Evolutionary conservation across 2,113 vertebrate genomes (phyloP).

Genomic region (Gavia stellata): DNA sequence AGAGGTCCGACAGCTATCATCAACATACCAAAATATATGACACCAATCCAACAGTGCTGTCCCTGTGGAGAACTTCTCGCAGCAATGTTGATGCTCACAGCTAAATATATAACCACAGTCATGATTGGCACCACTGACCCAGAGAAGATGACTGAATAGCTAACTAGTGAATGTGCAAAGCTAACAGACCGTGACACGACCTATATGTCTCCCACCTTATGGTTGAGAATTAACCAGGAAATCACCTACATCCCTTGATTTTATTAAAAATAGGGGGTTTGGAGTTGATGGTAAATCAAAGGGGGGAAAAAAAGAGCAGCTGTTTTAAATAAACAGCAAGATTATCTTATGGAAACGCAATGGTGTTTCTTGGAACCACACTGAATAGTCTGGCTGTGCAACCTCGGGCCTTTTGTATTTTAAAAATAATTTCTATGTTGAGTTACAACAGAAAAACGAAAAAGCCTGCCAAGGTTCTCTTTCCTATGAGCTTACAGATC

Average conservation of each 20-base stretch:
- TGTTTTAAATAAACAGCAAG: conserved; percentile 16
- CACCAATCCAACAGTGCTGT: background rate
- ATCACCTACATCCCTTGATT: background rate
- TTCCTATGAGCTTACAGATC: background rate
- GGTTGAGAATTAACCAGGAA: conserved; percentile 49
- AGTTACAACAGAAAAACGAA: conserved; percentile 22
- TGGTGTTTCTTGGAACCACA: conserved; percentile 23
- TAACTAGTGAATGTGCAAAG: conserved; percentile 30
- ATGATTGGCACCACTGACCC: conserved; percentile 39
- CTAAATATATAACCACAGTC: conserved; percentile 33
- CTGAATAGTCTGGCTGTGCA: conserved; percentile 21
- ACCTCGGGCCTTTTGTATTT: background rate
- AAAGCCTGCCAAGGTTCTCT: background rate
- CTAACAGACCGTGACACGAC: conserved; percentile 7
- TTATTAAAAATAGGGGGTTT: background rate
- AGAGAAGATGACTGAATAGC: conserved; percentile 19
- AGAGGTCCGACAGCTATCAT: background rate
- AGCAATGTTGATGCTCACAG: background rate
- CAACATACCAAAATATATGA: background rate
- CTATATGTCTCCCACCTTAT: background rate
- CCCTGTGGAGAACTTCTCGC: background rate
- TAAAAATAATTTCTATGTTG: conserved; percentile 35
- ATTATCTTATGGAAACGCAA: background rate
- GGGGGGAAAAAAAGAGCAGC: background rate
- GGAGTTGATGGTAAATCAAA: background rate